phyloP scores from a whole-genome alignment of 2,888 invertebrate genomes.

The Ophioninae sp. region DNA sequence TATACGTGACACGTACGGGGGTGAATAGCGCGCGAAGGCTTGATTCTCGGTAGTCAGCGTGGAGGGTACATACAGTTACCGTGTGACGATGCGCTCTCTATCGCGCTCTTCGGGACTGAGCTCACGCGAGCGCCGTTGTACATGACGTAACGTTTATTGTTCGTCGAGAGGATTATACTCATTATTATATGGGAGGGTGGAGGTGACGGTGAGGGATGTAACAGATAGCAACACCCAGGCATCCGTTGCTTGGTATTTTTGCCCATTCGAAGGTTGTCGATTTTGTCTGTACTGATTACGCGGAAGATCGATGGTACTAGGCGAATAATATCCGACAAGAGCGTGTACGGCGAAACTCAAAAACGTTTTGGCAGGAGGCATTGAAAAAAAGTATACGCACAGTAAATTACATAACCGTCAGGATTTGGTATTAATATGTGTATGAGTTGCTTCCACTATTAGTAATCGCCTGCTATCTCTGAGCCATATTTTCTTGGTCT shows the following conservation, averaged over 20 bases:
- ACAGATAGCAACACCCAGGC: neutral
- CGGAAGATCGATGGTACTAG: no score
- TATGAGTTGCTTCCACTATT: no score
- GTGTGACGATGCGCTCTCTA: conserved; percentile 24
- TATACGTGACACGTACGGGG: conserved; percentile 37
- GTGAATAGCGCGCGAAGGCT: conserved; percentile 6
- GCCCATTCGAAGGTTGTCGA: neutral
- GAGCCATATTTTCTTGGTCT: no score
- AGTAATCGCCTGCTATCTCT: no score
- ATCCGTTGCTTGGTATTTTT: neutral
- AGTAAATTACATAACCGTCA: no score
- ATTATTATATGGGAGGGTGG: neutral
- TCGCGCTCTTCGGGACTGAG: neutral
- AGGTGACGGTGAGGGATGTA: neutral
- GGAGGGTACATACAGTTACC: conserved; percentile 2
- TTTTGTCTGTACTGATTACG: neutral
- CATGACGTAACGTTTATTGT: conserved; percentile 58
- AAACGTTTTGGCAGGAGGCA: no score
- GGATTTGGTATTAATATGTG: no score
- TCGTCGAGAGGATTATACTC: conserved; percentile 53
- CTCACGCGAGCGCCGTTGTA: neutral
- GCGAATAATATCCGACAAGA: no score
- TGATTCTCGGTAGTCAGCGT: conserved; percentile 31
- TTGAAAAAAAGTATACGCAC: no score
- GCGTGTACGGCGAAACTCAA: no score